These are phyloP conservation scores for Ceriagrion tenellum DNA, from an alignment of 2,888 invertebrate genomes.

Conservation along the genomic window DNA sequence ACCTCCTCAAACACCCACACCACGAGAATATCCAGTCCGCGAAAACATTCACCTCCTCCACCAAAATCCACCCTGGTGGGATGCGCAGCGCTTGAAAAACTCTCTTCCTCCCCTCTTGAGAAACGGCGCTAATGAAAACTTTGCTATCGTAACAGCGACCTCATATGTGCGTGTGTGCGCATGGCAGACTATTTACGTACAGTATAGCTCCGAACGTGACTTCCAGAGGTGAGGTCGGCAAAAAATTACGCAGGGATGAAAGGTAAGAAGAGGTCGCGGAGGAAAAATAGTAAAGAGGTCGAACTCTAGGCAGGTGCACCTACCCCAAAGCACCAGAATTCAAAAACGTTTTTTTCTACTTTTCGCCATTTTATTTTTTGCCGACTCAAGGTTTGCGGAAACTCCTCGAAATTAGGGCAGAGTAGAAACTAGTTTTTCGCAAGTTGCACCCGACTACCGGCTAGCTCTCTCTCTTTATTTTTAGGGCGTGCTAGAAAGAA, in stretches of 20 bases:
- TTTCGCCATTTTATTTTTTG: not conserved
- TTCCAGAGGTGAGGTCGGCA: not conserved
- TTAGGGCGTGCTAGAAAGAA: not conserved
- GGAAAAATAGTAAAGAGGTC: not conserved
- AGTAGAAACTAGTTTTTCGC: not conserved
- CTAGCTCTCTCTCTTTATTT: not conserved
- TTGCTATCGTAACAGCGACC: not conserved
- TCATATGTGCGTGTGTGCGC: not conserved
- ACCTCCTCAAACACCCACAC: not conserved
- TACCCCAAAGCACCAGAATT: not conserved
- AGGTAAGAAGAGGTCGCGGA: not conserved
- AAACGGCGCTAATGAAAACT: not conserved
- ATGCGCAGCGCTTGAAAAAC: not conserved
- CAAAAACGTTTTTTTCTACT: not conserved
- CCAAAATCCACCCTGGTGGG: not conserved
- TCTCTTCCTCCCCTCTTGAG: not conserved
- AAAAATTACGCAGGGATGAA: too few relatives aligned
- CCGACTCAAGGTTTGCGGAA: not conserved
- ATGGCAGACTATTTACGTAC: not conserved
- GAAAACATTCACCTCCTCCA: not conserved
- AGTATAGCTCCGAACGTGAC: not conserved
- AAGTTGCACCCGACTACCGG: not conserved
- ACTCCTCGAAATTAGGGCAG: not conserved
- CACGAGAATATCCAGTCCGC: not conserved
- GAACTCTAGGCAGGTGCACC: not conserved